Percentiles rank a stretch among this genome's conserved stretches.
phyloP scores from a whole-genome alignment of 2,797 vertebrate genomes.

The Semotilus atromaculatus region DNA sequence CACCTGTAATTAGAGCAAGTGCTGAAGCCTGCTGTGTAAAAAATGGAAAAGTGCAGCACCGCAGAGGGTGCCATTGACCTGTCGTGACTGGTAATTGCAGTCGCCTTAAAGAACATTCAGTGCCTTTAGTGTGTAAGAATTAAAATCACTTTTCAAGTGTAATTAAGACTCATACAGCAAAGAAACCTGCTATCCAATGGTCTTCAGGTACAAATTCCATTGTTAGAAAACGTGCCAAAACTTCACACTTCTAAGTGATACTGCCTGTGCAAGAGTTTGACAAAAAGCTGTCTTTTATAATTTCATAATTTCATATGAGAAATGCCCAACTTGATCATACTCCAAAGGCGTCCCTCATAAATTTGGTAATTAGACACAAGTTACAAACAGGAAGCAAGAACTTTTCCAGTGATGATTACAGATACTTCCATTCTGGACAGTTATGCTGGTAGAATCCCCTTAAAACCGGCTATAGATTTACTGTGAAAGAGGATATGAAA shows the following conservation, averaged over 20 bases:
- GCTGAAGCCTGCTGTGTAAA: not conserved
- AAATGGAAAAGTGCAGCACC: constrained; percentile 26
- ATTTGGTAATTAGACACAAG: not conserved
- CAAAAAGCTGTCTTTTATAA: not conserved
- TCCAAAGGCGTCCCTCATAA: not conserved
- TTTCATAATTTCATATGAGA: not conserved
- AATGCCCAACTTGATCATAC: constrained; percentile 1
- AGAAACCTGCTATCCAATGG: not conserved
- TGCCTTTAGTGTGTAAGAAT: constrained; percentile 1
- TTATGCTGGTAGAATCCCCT: not conserved
- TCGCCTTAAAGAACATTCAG: constrained; percentile 34
- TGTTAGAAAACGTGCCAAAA: not conserved
- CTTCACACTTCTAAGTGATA: not conserved
- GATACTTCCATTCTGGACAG: not conserved
- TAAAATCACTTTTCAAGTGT: constrained; percentile 15
- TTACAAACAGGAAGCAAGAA: not conserved
- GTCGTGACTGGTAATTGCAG: constrained; percentile 47
- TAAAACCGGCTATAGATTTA: not conserved
- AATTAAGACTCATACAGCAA: constrained; percentile 4
- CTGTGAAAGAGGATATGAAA: not conserved
- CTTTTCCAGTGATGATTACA: constrained; percentile 13
- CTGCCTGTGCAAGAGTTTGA: not conserved
- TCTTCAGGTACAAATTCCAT: not conserved
- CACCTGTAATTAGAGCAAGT: constrained; percentile 42
- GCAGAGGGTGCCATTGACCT: constrained; percentile 39